phyloP scores from a whole-genome alignment of 2,113 vertebrate genomes.

The Boleophthalmus pectinirostris region DNA sequence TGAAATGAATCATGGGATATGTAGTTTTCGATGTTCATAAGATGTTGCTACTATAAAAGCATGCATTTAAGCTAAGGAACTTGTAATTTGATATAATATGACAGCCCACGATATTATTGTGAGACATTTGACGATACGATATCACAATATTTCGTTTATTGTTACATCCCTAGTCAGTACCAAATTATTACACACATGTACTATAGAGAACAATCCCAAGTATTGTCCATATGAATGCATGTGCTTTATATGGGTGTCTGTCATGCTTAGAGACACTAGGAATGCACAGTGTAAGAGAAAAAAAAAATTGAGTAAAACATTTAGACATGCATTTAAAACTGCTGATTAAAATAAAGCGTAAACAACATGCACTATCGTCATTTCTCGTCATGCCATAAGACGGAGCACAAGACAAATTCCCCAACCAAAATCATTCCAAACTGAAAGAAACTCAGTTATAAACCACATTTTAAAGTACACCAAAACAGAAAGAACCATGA shows the following conservation, averaged over 20 bases:
- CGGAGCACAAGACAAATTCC: neutral
- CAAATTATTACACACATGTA: no score
- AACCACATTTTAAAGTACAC: neutral
- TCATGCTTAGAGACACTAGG: neutral
- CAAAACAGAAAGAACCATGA: slow-evolving; percentile 16
- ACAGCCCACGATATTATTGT: no score
- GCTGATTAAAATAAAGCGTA: slow-evolving; percentile 1
- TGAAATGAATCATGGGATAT: no score
- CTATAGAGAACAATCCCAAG: no score
- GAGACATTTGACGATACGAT: no score
- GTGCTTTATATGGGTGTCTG: neutral
- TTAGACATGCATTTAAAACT: slow-evolving; percentile 9
- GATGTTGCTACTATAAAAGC: no score
- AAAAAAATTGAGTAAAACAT: neutral
- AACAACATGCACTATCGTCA: neutral
- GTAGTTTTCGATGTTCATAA: no score
- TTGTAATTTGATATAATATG: no score
- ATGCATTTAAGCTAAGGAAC: no score
- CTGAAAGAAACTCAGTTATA: neutral
- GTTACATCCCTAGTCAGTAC: no score
- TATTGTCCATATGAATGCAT: neutral
- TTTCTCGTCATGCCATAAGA: neutral
- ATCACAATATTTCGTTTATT: no score
- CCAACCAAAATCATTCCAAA: neutral
- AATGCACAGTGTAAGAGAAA: neutral